Evolutionary conservation across 1,140 invertebrate species (phyloP).

Genomic region (Dendrolimus kikuchii): DNA sequence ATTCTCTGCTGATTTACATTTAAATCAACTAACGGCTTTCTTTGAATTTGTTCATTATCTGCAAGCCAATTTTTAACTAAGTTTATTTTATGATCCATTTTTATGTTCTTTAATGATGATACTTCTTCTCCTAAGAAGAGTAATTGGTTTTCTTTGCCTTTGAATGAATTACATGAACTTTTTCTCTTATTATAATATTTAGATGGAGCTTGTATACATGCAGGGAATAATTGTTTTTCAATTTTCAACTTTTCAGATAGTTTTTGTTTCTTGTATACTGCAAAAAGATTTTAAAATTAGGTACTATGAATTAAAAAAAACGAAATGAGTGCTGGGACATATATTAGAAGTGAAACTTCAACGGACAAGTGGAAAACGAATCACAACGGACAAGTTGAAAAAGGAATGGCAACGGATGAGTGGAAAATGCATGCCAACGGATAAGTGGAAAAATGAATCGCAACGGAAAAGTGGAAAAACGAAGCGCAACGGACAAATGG

Average conservation of each 20-base stretch:
- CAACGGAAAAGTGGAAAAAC: no score
- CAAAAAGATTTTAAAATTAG: conserved; percentile 16
- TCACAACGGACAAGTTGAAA: no score
- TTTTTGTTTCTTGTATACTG: conserved; percentile 43
- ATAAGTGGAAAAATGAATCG: no score
- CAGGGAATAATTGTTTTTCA: conserved; percentile 56
- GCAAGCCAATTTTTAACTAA: conserved; percentile 51
- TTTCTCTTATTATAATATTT: conserved; percentile 57
- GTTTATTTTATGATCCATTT: conserved; percentile 40
- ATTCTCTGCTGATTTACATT: conserved; percentile 21
- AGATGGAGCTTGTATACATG: conserved; percentile 53
- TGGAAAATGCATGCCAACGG: no score
- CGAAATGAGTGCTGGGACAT: neutral
- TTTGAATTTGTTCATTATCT: conserved; percentile 26
- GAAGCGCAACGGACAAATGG: no score
- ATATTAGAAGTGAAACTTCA: no score
- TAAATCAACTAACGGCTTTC: conserved; percentile 47
- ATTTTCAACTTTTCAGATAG: conserved; percentile 46
- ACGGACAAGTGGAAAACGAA: no score
- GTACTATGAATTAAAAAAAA: neutral
- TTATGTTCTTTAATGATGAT: conserved; percentile 12
- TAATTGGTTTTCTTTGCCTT: conserved; percentile 35
- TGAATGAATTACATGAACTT: conserved; percentile 18
- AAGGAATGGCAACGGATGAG: no score
- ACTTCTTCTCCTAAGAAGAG: conserved; percentile 32